phyloP scores from a whole-genome alignment of 1,140 invertebrate genomes.

The Stegodyphus dumicola region DNA sequence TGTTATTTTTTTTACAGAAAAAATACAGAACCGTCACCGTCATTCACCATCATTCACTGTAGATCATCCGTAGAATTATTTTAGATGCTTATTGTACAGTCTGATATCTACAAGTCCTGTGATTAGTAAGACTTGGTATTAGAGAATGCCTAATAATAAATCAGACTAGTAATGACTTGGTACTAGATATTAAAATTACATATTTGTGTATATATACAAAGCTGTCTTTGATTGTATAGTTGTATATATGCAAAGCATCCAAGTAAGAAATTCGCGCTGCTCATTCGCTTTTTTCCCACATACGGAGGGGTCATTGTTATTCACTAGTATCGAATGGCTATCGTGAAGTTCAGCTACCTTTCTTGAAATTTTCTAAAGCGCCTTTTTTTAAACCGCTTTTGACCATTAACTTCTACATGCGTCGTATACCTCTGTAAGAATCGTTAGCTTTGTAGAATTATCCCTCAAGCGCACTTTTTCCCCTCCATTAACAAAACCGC shows the following conservation, averaged over 20 bases:
- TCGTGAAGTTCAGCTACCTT: background rate
- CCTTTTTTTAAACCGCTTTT: background rate
- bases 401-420: constrained; percentile 16
- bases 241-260: background rate
- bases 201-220: no score
- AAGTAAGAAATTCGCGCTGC: background rate
- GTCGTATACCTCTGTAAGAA: constrained; percentile 9
- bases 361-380: background rate
- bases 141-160: no score
- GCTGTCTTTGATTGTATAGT: no score
- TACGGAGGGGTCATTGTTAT: background rate
- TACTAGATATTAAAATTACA: no score
- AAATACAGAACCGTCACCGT: no score
- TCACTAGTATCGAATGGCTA: background rate
- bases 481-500: constrained; percentile 45
- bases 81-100: no score
- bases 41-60: no score
- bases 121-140: no score
- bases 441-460: constrained; percentile 21
- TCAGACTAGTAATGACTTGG: no score
- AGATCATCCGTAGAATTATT: no score
- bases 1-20: no score
- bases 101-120: no score
- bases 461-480: constrained; percentile 11
- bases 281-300: background rate